Conservation (phyloP, 2,797 vertebrate species). For the Chaenodraco wilsoni region DNA sequence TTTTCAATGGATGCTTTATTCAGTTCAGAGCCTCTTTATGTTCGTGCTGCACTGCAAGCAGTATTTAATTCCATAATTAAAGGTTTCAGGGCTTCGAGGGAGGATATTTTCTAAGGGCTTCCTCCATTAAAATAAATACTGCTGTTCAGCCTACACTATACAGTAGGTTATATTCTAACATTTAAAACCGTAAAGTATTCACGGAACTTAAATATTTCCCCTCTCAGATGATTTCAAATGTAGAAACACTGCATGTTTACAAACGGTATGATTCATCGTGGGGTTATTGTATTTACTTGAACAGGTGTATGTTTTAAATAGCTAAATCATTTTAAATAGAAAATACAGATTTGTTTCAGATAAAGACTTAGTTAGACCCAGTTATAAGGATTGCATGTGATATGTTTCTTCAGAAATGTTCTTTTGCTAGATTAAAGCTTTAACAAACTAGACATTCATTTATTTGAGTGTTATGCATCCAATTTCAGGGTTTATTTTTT, state of each 20-base stretch:
- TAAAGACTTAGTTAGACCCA: background rate
- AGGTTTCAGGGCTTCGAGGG: slow-evolving; percentile 55
- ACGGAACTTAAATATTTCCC: slow-evolving; percentile 9
- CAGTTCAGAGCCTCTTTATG: slow-evolving; percentile 40
- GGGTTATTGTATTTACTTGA: background rate
- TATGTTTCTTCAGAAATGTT: background rate
- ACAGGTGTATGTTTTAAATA: background rate
- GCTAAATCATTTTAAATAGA: background rate
- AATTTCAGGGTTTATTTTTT: slow-evolving; percentile 30
- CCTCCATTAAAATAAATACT: slow-evolving; percentile 44
- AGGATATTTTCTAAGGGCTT: slow-evolving; percentile 50
- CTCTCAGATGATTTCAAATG: slow-evolving; percentile 14
- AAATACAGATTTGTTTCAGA: background rate
- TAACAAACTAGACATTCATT: background rate
- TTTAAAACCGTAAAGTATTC: background rate
- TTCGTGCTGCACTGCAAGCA: slow-evolving; percentile 45
- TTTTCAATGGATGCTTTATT: slow-evolving; percentile 39
- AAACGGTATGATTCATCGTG: background rate
- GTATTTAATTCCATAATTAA: slow-evolving; percentile 72
- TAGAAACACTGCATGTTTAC: background rate
- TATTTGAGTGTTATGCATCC: slow-evolving; percentile 9
- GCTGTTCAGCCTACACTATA: slow-evolving; percentile 23
- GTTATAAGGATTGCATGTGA: background rate
- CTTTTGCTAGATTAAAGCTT: background rate
- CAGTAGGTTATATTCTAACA: slow-evolving; percentile 3